These are phyloP conservation scores for Crotalus adamanteus DNA, from an alignment of 2,797 vertebrate genomes.

Conservation along the genomic window DNA sequence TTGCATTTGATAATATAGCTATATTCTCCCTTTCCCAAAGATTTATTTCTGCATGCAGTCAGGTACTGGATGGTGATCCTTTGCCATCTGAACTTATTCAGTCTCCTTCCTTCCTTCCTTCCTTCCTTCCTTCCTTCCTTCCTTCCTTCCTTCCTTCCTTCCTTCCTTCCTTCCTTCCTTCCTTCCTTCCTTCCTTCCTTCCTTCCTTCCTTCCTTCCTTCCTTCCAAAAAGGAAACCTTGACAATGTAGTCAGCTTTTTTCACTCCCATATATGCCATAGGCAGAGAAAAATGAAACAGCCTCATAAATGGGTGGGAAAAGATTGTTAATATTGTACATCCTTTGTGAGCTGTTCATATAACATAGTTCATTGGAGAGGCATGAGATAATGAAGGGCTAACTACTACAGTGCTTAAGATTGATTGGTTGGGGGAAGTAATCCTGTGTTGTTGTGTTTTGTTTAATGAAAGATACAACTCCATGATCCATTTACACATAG, in stretches of 20 bases:
- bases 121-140: too few species aligned
- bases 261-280: background rate
- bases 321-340: background rate
- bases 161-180: too few species aligned
- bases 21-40: background rate
- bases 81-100: background rate
- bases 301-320: background rate
- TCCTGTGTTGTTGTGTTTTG: background rate
- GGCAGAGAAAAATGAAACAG: background rate
- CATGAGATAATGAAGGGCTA: background rate
- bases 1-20: background rate
- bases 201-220: background rate
- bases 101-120: background rate
- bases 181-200: background rate
- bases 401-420: background rate
- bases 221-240: background rate
- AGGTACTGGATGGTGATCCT: background rate
- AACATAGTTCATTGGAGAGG: background rate
- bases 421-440: background rate
- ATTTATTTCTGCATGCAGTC: background rate
- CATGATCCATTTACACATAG: background rate
- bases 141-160: too few species aligned
- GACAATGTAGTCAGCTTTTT: background rate
- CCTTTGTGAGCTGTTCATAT: background rate
- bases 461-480: background rate